Evolutionary conservation across 2,797 vertebrate species (phyloP).

Genomic region (Poecile montanus): DNA sequence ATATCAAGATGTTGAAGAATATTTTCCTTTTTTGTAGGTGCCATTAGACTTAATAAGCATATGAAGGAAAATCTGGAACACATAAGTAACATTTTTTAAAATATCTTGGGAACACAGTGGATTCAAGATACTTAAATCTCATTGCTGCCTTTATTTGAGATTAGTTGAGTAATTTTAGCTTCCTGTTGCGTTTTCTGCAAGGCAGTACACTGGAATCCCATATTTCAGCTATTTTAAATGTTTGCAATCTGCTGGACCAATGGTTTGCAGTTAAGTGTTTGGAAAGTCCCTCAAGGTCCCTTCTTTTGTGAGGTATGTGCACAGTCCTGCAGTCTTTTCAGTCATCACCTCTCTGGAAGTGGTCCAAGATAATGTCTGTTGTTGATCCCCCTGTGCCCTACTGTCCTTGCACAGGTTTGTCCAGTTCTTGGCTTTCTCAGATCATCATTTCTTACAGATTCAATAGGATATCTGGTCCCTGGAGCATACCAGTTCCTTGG

Average conservation of each 20-base stretch:
- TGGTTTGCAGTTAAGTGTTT: not conserved
- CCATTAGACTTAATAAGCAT: not conserved
- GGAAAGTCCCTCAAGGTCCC: not conserved
- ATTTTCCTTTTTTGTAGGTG: not conserved
- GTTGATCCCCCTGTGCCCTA: rapidly evolving
- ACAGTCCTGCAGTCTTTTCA: not conserved
- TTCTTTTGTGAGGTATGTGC: not conserved
- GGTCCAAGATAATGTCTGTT: not conserved
- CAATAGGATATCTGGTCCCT: not conserved
- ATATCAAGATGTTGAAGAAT: not conserved
- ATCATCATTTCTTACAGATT: not conserved
- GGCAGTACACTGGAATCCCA: not conserved
- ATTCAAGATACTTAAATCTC: not conserved
- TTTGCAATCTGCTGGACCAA: not conserved
- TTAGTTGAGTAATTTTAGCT: not conserved
- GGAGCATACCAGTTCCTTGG: not conserved
- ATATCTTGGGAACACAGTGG: not conserved
- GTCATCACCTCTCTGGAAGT: not conserved
- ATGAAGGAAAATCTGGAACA: not conserved
- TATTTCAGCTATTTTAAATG: not conserved
- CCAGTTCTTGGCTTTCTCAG: not conserved
- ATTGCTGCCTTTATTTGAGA: not conserved
- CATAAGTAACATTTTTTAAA: not conserved
- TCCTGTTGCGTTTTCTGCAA: not conserved
- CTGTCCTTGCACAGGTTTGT: not conserved